These are phyloP conservation scores for Mimachlamys varia DNA, from an alignment of 2,888 invertebrate genomes.

Conservation along the genomic window DNA sequence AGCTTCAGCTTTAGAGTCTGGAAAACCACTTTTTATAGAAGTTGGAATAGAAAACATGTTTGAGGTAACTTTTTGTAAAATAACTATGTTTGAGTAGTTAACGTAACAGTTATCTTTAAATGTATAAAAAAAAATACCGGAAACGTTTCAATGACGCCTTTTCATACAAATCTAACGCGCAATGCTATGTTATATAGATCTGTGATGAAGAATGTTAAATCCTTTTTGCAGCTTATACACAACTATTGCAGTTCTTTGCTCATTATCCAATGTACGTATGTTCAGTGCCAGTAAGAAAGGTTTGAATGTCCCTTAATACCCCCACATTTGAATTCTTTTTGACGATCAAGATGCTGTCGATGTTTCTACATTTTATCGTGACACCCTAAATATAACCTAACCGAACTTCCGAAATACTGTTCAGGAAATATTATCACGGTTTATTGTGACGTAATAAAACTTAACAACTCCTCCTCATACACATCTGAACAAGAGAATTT, in stretches of 20 bases:
- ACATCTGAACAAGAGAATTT: background rate
- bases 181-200: no score
- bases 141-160: background rate
- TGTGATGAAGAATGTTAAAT: no score
- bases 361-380: background rate
- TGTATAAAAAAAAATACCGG: background rate
- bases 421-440: background rate
- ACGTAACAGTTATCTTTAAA: background rate
- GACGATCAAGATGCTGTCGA: background rate
- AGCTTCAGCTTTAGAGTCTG: background rate
- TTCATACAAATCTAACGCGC: no score
- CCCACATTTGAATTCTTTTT: background rate
- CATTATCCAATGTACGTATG: background rate
- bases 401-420: background rate
- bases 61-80: background rate
- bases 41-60: constrained; percentile 10
- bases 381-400: background rate
- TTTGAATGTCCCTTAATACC: background rate
- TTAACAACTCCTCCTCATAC: constrained; percentile 1
- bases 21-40: background rate
- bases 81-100: background rate
- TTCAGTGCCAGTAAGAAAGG: background rate
- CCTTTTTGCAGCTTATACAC: no score
- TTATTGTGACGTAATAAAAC: background rate
- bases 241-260: no score